phyloP scores from a whole-genome alignment of 2,113 vertebrate genomes.

The Gymnocephalus cernua region DNA sequence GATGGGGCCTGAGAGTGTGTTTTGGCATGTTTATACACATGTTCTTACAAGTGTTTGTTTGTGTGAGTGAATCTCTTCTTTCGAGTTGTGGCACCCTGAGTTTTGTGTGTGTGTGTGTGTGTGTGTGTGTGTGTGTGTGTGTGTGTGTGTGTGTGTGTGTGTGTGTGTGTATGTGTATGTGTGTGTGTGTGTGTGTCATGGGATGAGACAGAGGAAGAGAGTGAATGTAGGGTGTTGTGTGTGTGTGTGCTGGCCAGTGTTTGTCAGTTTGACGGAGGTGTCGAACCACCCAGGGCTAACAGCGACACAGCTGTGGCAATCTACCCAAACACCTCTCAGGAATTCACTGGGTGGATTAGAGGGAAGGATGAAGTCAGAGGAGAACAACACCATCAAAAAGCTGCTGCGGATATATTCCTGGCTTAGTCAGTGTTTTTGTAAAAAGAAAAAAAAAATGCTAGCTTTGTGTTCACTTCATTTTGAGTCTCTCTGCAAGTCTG shows the following conservation, averaged over 20 bases:
- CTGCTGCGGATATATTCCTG: slow-evolving; percentile 4
- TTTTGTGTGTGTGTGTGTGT: slow-evolving; percentile 42
- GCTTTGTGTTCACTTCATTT: slow-evolving; percentile 10
- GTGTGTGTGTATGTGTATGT: slow-evolving; percentile 5
- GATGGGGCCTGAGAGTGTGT: too few relatives aligned
- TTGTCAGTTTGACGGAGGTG: slow-evolving; percentile 37
- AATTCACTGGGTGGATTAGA: slow-evolving; percentile 29
- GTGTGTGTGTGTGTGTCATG: slow-evolving; percentile 27
- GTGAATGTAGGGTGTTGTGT: slow-evolving; percentile 8
- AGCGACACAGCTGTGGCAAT: slow-evolving; percentile 43
- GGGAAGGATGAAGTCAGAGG: slow-evolving; percentile 13
- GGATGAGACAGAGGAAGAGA: slow-evolving; percentile 15
- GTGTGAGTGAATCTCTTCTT: not conserved
- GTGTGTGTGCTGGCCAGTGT: slow-evolving; percentile 19
- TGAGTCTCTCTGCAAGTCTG: not conserved
- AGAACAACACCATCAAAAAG: slow-evolving; percentile 22
- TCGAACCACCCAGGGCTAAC: slow-evolving; percentile 55
- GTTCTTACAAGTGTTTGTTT: slow-evolving; percentile 48
- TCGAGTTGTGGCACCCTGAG: slow-evolving; percentile 17
- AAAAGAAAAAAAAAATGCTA: not conserved
- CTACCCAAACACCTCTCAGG: slow-evolving; percentile 36
- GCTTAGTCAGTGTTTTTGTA: not conserved
- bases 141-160: not conserved
- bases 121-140: slow-evolving; percentile 36
- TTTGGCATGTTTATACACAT: slow-evolving; percentile 48